Evolutionary conservation across 2,888 invertebrate genomes (phyloP), one percentile per base, ranked within the genome.

Genomic region (Cryptocheilus praepositus): DNA sequence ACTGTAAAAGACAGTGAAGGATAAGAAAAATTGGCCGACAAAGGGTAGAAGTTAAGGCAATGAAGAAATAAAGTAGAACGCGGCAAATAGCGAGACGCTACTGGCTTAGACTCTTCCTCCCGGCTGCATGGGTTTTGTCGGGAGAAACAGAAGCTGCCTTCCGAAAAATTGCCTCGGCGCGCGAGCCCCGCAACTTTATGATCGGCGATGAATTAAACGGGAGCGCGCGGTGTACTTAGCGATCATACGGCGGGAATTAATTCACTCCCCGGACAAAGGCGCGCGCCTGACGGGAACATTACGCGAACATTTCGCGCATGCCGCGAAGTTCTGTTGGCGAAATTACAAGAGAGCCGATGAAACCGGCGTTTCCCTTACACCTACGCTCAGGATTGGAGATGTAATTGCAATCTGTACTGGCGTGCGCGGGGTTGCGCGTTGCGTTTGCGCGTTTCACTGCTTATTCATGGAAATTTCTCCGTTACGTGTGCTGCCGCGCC

Each of bases 321-420:
- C 62, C 19, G 19, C 60, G 61, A 74, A 70, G 74, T 70, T 73
- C 54, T 36, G 60, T 51, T 62, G 21, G 51, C 51, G 60, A 69
- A 70, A 74, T 74, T 67, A 67, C 70, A 67, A 62, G 62, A 64
- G 62, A 64, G 61, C 64, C 57, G 53, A 63, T 51, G 58, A 73
- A 70, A 70, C 67, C 70, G 51, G 60, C 63, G 62, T 62, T 60
- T 59, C 55, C 56, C 70, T 61, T 36, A 54, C 49, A 74, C 61
- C 71, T 61, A 61, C 63, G 67, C 64, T 61, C 56, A 65, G 67
- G 71, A 70, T 74, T 74, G 74, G 71, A 71, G 67, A 65, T 74
- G 74, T 74, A 74, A 74, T 74, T 74, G 71, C 74, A 71, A 74
- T 74, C 74, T 65, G 64, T 63, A 53, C 63, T 70, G 70, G 64